Evolutionary conservation across 2,888 invertebrate genomes (phyloP).

Genomic region (Galerucella calmariensis): DNA sequence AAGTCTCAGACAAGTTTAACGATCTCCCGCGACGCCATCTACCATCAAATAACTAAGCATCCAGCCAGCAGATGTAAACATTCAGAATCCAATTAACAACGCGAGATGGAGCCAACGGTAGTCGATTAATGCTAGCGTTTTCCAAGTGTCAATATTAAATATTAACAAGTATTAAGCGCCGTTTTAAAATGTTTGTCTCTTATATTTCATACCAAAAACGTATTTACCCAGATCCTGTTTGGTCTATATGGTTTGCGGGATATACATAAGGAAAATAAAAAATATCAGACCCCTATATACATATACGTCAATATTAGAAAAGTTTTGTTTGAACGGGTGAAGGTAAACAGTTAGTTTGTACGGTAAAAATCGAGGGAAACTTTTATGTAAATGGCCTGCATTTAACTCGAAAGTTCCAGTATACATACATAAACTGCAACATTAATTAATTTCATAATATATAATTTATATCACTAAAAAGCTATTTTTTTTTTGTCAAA

Average conservation of each 20-base stretch:
- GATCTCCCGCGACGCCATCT: neutral
- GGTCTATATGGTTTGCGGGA: no score
- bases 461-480: slow-evolving; percentile 58
- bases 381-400: slow-evolving; percentile 49
- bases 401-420: slow-evolving; percentile 52
- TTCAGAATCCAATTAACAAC: neutral
- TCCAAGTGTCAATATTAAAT: no score
- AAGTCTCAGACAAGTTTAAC: no score
- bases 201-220: no score
- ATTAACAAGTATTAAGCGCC: no score
- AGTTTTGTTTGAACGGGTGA: neutral
- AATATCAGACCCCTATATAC: no score
- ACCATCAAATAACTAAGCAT: neutral
- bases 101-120: neutral
- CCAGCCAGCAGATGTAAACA: neutral
- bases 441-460: slow-evolving; percentile 55
- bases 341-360: neutral
- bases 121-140: no score
- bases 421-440: slow-evolving; percentile 55
- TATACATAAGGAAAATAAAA: no score
- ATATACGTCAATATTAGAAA: neutral
- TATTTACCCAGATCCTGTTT: no score
- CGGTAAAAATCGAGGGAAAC: slow-evolving; percentile 42
- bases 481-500: slow-evolving; percentile 51
- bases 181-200: no score